A percentile compares a stretch with the other conserved stretches of the same genome.
These are phyloP conservation scores for Hydropsyche tenuis DNA, from an alignment of 1,140 invertebrate species.

Conservation along the genomic window DNA sequence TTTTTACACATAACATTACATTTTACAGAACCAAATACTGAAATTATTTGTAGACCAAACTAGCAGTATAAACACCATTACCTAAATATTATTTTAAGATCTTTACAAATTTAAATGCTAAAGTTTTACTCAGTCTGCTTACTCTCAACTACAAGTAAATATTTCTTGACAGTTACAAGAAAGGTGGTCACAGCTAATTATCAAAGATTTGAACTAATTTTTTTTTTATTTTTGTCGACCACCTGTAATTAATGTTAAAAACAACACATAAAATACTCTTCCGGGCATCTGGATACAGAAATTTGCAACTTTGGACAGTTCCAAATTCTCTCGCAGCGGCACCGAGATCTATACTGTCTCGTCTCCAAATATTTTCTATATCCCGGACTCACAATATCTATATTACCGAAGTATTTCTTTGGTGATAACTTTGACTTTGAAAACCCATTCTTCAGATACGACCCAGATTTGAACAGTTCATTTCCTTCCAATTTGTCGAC, in stretches of 20 bases:
- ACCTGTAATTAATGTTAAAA: conserved; percentile 50
- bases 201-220: neutral
- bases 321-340: conserved; percentile 60
- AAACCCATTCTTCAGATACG: conserved; percentile 3
- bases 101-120: too few relatives aligned
- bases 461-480: conserved; percentile 44
- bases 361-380: conserved; percentile 48
- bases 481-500: conserved; percentile 52
- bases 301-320: conserved; percentile 61
- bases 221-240: conserved; percentile 21
- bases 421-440: conserved; percentile 29
- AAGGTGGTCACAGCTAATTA: neutral
- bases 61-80: too few relatives aligned
- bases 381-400: conserved; percentile 23
- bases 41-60: too few relatives aligned
- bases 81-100: too few relatives aligned
- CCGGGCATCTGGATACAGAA: conserved; percentile 58
- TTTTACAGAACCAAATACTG: too few relatives aligned
- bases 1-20: too few relatives aligned
- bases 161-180: too few relatives aligned
- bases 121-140: neutral
- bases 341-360: conserved; percentile 54
- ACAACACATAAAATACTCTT: conserved; percentile 61
- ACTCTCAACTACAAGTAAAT: neutral
- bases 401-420: conserved; percentile 42